These are phyloP conservation scores for Chroicocephalus ridibundus DNA, from an alignment of 2,113 vertebrate species.

Conservation along the genomic window DNA sequence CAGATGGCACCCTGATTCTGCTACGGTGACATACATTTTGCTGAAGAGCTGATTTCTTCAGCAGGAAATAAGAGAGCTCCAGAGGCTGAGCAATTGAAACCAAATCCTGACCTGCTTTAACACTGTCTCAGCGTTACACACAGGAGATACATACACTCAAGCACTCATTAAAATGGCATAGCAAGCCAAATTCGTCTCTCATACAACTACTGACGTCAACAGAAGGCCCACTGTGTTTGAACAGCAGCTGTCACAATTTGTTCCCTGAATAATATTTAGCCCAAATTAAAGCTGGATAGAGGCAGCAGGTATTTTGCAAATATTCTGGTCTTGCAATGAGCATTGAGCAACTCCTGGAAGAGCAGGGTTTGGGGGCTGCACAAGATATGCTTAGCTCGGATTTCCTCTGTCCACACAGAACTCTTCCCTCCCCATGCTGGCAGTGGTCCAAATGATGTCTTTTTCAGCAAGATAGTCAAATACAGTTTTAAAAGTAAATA, in stretches of 20 bases:
- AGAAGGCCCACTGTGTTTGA: conserved; percentile 23
- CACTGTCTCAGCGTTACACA: background rate
- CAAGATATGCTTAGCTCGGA: background rate
- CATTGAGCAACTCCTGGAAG: background rate
- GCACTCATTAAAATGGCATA: conserved; percentile 25
- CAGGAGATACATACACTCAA: background rate
- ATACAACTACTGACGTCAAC: conserved; percentile 5
- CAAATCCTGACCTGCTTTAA: conserved; percentile 45
- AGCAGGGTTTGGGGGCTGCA: background rate
- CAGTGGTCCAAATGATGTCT: background rate
- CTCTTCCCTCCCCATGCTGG: background rate
- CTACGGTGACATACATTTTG: conserved; percentile 8
- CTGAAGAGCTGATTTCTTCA: conserved; percentile 7
- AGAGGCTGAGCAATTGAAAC: conserved; percentile 21
- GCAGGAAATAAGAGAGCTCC: background rate
- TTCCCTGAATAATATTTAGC: conserved; percentile 28
- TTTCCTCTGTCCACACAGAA: background rate
- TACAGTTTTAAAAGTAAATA: conserved; percentile 6
- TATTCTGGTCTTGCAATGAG: background rate
- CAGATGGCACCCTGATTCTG: conserved; percentile 17
- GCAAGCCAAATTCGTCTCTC: background rate
- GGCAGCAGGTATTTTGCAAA: background rate
- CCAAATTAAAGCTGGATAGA: background rate
- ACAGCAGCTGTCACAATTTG: conserved; percentile 44
- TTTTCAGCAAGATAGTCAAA: conserved; percentile 21